Base-by-base conservation (phyloP, 2,888 invertebrate species). In the Gibbula magus region DNA sequence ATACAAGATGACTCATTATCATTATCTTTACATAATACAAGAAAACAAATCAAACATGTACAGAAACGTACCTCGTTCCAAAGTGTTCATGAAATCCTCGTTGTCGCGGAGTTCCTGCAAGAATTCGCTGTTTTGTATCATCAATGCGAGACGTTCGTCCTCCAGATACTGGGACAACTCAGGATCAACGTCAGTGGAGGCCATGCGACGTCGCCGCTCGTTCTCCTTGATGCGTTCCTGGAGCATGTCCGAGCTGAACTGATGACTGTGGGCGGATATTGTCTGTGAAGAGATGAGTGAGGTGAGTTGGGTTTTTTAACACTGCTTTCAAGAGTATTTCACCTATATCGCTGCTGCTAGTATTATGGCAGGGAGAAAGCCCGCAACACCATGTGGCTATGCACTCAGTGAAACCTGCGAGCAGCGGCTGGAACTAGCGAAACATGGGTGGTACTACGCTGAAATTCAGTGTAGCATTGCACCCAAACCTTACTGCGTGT, bases 81-180 rank as follows among this genome's bases (percentile, higher is more conserved):
- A 93, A 0, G 96, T 96, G 32, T 95, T 95, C 94, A 97, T 95
- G 90, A 97, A 97, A 89, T 97, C 97, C 91, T 96, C 95, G 92
- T 97, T 96, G 95, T 96, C 96, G 80, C 96, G 94, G 52, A 97
- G 93, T 90, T 97, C 96, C 67, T 96, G 95, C 95, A 97, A 95
- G 88, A 97, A 97, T 93, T 98, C 97, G 91, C 97, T 96, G 90
- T 97, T 97, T 92, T 97, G 97, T 79, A 97, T 94, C 93, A 97
- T 95, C 83, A 97, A 94, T 0, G 97, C 97, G n/a, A 92, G 84
- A 73, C 91, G 96, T 91, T 97, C 97, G 91, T 97, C 97, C 85
- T 97, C 97, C 90, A 97, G 94, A 86, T 96, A 95, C 85, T 93
- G 93, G 4, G 92, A 91, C 83, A 93, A 82, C 74, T 93, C 93